These are phyloP conservation scores for Tylochromis polylepis DNA, from an alignment of 2,113 vertebrate genomes.

Conservation along the genomic window DNA sequence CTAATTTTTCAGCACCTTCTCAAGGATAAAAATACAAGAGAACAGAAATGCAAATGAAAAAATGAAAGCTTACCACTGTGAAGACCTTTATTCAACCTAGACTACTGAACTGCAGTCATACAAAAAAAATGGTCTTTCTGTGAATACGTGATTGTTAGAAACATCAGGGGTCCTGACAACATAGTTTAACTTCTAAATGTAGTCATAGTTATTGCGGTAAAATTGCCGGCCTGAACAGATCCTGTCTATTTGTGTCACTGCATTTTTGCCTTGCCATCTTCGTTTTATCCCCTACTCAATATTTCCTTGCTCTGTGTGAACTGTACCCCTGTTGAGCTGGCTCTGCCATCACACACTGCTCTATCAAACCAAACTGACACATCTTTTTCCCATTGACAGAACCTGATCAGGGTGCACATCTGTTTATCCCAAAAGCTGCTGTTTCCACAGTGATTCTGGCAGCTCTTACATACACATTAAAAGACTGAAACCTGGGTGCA, in stretches of 20 bases:
- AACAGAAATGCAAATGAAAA: not conserved
- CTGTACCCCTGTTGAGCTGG: not conserved
- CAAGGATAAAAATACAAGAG: not conserved
- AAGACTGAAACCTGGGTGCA: not conserved
- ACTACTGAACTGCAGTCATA: not conserved
- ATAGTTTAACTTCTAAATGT: not conserved
- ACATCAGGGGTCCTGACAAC: not conserved
- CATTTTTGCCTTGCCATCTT: not conserved
- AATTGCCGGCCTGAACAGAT: not conserved
- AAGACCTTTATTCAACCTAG: not conserved
- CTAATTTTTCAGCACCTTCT: not conserved
- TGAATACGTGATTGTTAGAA: not conserved
- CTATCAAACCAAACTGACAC: not conserved
- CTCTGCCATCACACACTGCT: not conserved
- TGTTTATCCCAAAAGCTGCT: not conserved
- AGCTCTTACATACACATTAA: not conserved
- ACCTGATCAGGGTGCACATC: not conserved
- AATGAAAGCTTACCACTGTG: not conserved
- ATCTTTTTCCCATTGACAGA: not conserved
- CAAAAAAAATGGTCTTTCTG: not conserved
- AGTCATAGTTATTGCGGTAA: not conserved
- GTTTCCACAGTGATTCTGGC: not conserved
- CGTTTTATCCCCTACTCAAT: not conserved
- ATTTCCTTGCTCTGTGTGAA: not conserved
- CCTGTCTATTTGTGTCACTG: not conserved